These are phyloP conservation scores for Pseudochirops cupreus DNA, from an alignment of 2,797 vertebrate species.

Conservation along the genomic window DNA sequence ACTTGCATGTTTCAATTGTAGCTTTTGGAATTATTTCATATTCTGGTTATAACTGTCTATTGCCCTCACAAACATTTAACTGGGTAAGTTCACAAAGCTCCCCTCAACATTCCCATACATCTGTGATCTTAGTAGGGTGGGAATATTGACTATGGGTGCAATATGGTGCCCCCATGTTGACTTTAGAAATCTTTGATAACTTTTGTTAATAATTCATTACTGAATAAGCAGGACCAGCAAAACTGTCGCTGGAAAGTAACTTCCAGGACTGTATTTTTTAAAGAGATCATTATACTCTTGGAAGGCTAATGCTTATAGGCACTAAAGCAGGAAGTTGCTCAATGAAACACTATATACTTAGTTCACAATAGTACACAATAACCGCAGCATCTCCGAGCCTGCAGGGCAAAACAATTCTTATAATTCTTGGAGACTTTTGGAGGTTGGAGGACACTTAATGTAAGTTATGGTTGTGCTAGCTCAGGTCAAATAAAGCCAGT, in stretches of 20 bases:
- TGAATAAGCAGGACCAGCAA: not conserved
- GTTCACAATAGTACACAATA: not conserved
- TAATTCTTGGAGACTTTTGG: not conserved
- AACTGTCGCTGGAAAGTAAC: not conserved
- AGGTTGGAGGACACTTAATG: not conserved
- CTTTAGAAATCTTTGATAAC: not conserved
- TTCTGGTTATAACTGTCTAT: not conserved
- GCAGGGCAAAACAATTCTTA: not conserved
- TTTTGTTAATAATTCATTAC: not conserved
- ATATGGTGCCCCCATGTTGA: not conserved
- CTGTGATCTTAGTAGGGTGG: not conserved
- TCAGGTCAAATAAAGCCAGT: not conserved
- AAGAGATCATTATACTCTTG: not conserved
- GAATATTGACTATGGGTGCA: not conserved
- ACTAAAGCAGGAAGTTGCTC: not conserved
- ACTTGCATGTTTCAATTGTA: not conserved
- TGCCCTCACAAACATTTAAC: not conserved
- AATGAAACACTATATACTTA: not conserved
- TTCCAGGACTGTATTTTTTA: not conserved
- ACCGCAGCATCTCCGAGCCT: not conserved
- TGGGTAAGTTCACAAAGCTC: not conserved
- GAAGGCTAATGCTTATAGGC: not conserved
- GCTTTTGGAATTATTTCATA: not conserved
- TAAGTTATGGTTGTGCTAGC: not conserved
- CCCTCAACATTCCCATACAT: not conserved